A percentile compares a stretch with the other conserved stretches of the same genome.
Evolutionary conservation across 1,140 invertebrate species (phyloP).

Genomic region (honey bee (Apis mellifera)): Amel_HAv3.1 CM009934.2:66001-66500

Average conservation of each 20-base stretch:
- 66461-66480: not conserved
- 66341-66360: slow-evolving; percentile 63
- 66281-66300: not conserved
- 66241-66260: slow-evolving; percentile 68
- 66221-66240: slow-evolving; percentile 56
- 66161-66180: slow-evolving; percentile 58
- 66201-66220: slow-evolving; percentile 70
- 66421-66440: not conserved
- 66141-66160: slow-evolving; percentile 55
- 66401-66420: not conserved
- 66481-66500: not conserved
- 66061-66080: slow-evolving; percentile 31
- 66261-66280: not conserved
- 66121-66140: slow-evolving; percentile 47
- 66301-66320: slow-evolving; percentile 37
- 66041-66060: slow-evolving; percentile 32
- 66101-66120: slow-evolving; percentile 65
- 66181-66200: slow-evolving; percentile 60
- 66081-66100: slow-evolving; percentile 58
- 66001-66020: not conserved
- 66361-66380: slow-evolving; percentile 53
- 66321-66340: slow-evolving; percentile 44
- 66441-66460: not conserved
- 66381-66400: slow-evolving; percentile 45
- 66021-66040: not conserved